Conservation (phyloP, 2,888 invertebrate species). For the Cyaniris semiargus region DNA sequence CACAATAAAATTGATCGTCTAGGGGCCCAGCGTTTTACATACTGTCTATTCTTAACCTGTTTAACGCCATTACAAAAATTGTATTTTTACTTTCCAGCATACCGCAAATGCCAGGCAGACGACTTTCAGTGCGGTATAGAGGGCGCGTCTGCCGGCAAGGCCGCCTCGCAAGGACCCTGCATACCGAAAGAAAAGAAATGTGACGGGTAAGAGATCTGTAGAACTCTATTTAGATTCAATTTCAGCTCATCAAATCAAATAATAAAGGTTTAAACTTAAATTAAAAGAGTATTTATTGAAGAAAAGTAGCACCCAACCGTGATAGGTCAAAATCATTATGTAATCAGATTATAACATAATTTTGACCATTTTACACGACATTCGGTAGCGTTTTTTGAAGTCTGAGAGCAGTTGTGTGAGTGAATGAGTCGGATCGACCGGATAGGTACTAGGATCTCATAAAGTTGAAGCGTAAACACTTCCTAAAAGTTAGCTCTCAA, state of each 20-base stretch:
- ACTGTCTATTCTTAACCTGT: neutral
- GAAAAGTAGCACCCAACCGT: no score
- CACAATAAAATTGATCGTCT: no score
- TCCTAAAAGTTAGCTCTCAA: neutral
- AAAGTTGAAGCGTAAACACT: neutral
- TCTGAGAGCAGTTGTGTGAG: no score
- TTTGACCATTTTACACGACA: no score
- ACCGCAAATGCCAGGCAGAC: constrained; percentile 91
- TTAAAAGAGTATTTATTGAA: no score
- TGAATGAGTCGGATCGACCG: no score
- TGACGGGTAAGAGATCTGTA: constrained; percentile 84
- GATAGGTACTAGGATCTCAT: neutral
- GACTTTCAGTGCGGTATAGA: constrained; percentile 93
- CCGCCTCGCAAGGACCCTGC: constrained; percentile 86
- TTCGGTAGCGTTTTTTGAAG: no score
- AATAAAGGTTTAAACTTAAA: no score
- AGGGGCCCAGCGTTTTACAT: no score
- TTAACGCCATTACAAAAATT: neutral
- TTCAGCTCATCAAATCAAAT: neutral
- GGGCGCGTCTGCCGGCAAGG: constrained; percentile 65
- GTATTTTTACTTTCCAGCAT: constrained; percentile 80
- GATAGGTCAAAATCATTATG: no score
- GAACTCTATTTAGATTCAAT: neutral
- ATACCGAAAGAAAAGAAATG: constrained; percentile 93
- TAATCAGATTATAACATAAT: no score